Conservation (phyloP, 2,888 invertebrate genomes). For the Ormyrus nitidulus region DNA sequence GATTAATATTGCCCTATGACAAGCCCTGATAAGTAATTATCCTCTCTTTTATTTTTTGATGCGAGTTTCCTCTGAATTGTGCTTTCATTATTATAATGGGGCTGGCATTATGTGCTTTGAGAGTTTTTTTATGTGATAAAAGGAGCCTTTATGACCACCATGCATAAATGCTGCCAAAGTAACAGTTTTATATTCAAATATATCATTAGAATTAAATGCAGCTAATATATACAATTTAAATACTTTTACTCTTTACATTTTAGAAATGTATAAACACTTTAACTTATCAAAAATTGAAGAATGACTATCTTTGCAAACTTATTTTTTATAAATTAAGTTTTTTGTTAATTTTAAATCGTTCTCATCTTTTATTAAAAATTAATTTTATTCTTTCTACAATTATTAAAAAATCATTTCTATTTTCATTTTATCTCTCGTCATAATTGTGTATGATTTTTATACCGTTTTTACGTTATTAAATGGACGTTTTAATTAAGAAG, state of each 20-base stretch:
- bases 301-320: too few relatives aligned
- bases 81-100: neutral
- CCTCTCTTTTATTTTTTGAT: slow-evolving; percentile 4
- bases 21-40: slow-evolving; percentile 18
- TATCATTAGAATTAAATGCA: neutral
- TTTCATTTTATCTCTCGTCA: too few relatives aligned
- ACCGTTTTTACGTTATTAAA: too few relatives aligned
- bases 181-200: neutral
- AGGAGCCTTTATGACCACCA: neutral
- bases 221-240: neutral
- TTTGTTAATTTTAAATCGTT: too few relatives aligned
- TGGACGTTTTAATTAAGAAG: too few relatives aligned
- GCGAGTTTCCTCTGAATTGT: slow-evolving; percentile 17
- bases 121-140: neutral
- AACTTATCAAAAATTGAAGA: too few relatives aligned
- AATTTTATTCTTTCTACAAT: too few relatives aligned
- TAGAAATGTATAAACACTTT: too few relatives aligned
- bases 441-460: too few relatives aligned
- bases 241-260: neutral
- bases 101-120: neutral
- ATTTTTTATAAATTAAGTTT: too few relatives aligned
- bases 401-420: too few relatives aligned
- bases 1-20: slow-evolving; percentile 18
- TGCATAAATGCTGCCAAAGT: neutral
- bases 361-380: too few relatives aligned